These are phyloP conservation scores for Irena cyanogastra DNA, from an alignment of 2,113 vertebrate species.

Conservation along the genomic window DNA sequence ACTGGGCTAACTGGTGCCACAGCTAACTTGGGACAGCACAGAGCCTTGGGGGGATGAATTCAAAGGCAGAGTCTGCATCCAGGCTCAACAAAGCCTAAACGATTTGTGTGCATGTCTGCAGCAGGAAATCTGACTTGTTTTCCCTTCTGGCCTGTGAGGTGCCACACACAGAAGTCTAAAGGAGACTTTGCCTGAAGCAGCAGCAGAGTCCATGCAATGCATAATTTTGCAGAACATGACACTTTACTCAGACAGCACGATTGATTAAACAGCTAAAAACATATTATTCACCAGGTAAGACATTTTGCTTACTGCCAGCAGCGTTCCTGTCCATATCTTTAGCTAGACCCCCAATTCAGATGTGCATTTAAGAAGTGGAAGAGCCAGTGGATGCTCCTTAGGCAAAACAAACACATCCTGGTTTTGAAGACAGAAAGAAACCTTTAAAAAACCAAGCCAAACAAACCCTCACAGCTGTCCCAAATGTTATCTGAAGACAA, in stretches of 20 bases:
- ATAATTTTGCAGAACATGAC: not conserved
- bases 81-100: not conserved
- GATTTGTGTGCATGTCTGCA: not conserved
- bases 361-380: not conserved
- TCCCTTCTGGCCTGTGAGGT: not conserved
- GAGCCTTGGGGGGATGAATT: not conserved
- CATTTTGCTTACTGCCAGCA: not conserved
- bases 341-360: not conserved
- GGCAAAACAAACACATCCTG: not conserved
- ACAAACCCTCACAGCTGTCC: not conserved
- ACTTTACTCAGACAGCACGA: not conserved
- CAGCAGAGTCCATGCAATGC: not conserved
- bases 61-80: not conserved
- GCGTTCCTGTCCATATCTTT: rapidly evolving
- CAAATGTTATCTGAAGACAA: not conserved
- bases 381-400: not conserved
- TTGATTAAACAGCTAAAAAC: not conserved
- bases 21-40: not conserved
- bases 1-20: not conserved
- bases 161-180: not conserved
- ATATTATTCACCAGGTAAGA: not conserved
- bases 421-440: not conserved
- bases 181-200: not conserved
- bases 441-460: not conserved
- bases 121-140: not conserved